Conservation (phyloP, 2,113 vertebrate species). For the Chionodraco myersi region DNA sequence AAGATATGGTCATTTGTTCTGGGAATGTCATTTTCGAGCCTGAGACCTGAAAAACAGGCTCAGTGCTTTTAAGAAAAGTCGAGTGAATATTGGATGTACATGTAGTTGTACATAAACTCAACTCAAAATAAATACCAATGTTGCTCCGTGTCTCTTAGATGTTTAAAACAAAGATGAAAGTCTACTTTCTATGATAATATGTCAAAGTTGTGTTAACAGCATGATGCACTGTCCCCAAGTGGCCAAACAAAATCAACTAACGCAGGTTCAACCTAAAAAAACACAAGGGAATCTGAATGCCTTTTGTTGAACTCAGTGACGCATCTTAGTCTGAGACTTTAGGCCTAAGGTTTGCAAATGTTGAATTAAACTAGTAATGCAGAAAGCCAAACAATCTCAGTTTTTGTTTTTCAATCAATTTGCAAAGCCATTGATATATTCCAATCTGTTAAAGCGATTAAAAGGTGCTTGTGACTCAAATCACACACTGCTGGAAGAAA, state of each 20-base stretch:
- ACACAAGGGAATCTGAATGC: not conserved
- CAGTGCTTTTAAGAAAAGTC: no score
- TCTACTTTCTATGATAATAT: not conserved
- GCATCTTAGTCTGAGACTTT: not conserved
- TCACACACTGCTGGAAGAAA: conserved; percentile 13
- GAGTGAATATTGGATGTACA: no score
- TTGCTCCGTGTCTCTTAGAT: not conserved
- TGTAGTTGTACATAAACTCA: not conserved
- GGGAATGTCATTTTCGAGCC: no score
- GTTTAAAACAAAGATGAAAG: not conserved
- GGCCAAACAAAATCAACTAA: not conserved
- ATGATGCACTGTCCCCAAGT: not conserved
- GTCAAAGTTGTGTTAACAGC: not conserved
- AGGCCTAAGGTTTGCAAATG: not conserved
- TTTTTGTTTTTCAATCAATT: not conserved
- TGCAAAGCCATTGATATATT: not conserved
- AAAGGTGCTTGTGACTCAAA: conserved; percentile 21
- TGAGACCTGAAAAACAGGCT: no score
- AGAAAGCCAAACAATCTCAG: not conserved
- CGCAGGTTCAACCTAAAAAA: not conserved
- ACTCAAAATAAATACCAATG: not conserved
- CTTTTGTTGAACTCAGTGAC: not conserved
- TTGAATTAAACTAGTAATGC: not conserved
- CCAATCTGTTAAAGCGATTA: not conserved
- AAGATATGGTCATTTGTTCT: no score